Percentiles rank a stretch among this genome's conserved stretches.
Evolutionary conservation across 1,140 invertebrate genomes (phyloP).

Genomic region (Drosophila bifasciata): DNA sequence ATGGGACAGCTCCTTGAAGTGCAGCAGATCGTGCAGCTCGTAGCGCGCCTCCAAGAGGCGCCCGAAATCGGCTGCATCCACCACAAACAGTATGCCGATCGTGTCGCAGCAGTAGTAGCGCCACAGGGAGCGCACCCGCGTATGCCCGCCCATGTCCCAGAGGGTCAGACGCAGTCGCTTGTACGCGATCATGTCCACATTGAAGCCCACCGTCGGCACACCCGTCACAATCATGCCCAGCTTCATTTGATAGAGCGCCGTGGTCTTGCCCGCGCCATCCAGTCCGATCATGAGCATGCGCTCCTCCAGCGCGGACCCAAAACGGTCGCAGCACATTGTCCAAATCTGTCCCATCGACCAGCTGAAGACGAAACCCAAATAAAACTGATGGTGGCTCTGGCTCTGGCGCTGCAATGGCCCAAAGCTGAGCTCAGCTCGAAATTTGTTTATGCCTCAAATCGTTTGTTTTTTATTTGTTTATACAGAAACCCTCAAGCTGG

Average conservation of each 20-base stretch:
- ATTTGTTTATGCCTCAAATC: neutral
- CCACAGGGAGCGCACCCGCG: too few relatives aligned
- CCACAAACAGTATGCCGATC: conserved; percentile 32
- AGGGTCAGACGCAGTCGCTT: conserved; percentile 88
- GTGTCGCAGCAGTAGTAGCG: conserved; percentile 12
- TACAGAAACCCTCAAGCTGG: conserved; percentile 96
- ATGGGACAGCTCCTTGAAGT: neutral
- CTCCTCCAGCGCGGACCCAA: conserved; percentile 36
- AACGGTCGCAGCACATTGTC: conserved; percentile 31
- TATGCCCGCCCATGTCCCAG: conserved; percentile 89
- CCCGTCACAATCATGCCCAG: conserved; percentile 96
- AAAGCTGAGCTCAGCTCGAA: neutral
- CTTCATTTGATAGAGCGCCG: conserved; percentile 96
- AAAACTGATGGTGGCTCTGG: too few relatives aligned
- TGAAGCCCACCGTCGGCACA: conserved; percentile 96
- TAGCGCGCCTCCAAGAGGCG: conserved; percentile 6
- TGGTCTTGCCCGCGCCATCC: conserved; percentile 93
- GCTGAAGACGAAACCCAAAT: too few relatives aligned
- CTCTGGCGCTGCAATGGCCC: too few relatives aligned
- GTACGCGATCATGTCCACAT: conserved; percentile 88
- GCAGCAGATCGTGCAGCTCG: conserved; percentile 10
- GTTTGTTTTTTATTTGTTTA: conserved; percentile 9
- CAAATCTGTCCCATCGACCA: conserved; percentile 39
- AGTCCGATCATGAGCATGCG: conserved; percentile 3
- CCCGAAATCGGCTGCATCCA: conserved; percentile 23